Base-by-base conservation (phyloP, 2,888 invertebrate genomes). In the Agrochola circellaris region DNA sequence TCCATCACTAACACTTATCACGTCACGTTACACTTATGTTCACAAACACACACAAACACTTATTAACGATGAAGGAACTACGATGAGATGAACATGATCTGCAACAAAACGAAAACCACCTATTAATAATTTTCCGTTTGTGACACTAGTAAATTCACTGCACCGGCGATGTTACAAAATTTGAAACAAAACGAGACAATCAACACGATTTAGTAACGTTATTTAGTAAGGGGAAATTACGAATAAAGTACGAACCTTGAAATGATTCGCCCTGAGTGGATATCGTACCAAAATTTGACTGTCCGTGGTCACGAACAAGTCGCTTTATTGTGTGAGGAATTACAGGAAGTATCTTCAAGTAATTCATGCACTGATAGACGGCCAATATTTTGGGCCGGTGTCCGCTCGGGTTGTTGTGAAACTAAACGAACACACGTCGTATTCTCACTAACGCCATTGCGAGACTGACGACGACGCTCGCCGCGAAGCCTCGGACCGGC, bases 381-480 rank as follows among this genome's bases (percentile, higher is more conserved):
- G 95, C 96, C 96, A 96, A 97, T 96, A 96, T 97, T 97, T 96
- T 97, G 96, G 97, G 96, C 96, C 97, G 97, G 97, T 97, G 96
- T 96, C 97, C 97, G 97, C 96, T 97, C 96, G 96, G 96, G 95
- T 93, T 95, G 92, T 92, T 92, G 91, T 91, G 91, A 95, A 93
- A 93, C 93, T 95, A 97, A 95, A 95, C 94, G 95, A 95, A 95
- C 96, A 94, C 95, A 94, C 95, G 89, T 95, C 96, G 94, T 89
- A 90, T 93, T 91, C 93, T 91, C 92, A 94, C 94, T 92, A 95
- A 94, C 96, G 96, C 97, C 97, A 97, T 97, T 95, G 96, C 97
- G 96, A 96, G 96, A 97, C 97, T 97, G 93, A 90, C 89, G 90
- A 85, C 90, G 92, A 91, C 92, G 93, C 92, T 93, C 91, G 92